phyloP scores from a whole-genome alignment of 2,888 invertebrate species.

The Didymodactylos carnosus region DNA sequence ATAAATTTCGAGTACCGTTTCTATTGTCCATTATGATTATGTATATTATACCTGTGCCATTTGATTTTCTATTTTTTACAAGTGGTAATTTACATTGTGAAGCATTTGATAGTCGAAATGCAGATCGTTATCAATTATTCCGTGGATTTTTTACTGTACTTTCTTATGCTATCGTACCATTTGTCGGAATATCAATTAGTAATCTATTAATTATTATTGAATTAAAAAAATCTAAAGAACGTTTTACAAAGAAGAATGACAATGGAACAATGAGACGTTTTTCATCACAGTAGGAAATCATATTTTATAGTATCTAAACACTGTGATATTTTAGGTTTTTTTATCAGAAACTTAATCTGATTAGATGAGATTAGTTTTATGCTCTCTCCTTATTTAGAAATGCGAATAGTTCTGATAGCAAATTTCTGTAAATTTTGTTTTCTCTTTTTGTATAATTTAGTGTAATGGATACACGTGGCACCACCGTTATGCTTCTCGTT shows the following conservation, averaged over 20 bases:
- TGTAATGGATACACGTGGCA: neutral
- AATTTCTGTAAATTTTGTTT: neutral
- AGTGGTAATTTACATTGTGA: neutral
- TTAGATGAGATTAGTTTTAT: neutral
- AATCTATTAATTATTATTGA: neutral
- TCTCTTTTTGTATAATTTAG: neutral
- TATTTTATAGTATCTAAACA: neutral
- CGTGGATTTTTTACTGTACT: neutral
- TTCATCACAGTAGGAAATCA: neutral
- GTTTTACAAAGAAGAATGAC: neutral
- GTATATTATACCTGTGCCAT: neutral
- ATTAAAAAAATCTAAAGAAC: neutral
- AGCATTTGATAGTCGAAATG: neutral
- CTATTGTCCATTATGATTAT: neutral
- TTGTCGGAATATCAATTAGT: neutral
- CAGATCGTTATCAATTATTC: neutral
- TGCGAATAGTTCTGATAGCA: too few relatives aligned
- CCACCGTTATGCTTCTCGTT: neutral
- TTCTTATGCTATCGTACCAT: neutral
- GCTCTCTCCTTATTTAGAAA: neutral
- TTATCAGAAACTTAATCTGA: too few relatives aligned
- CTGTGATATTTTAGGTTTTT: neutral
- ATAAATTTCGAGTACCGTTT: neutral
- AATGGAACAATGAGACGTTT: neutral
- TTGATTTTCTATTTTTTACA: neutral